Evolutionary conservation across 2,888 invertebrate species (phyloP), one percentile per base, ranked within the genome.

Genomic region (Seira musarum): DNA sequence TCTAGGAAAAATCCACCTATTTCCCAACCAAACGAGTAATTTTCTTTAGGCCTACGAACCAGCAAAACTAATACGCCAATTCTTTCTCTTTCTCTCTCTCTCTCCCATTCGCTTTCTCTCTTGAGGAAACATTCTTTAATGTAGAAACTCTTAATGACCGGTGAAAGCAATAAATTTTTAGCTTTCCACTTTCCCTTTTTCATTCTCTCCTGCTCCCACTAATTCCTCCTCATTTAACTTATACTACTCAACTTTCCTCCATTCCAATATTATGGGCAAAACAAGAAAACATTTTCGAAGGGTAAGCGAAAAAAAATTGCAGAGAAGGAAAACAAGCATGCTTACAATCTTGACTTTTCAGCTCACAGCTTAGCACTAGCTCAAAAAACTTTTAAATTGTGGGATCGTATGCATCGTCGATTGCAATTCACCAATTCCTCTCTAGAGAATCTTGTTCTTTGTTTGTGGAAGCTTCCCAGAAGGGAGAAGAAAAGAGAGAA

Each of bases 131-230:
- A 80, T 80, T 80, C 80, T 60, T 80, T 80, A 73, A 80, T 80
- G 80, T 80, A 80, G 73, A 80, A 82, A 73, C 82, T 82, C 82
- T 82, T 84, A 84, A 84, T 82, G 84, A 84, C 84, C 82, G 84
- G 84, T 84, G 84, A 84, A 84, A 82, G 84, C 84, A 77, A 84
- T 84, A 84, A 84, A 84, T 84, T 83, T 84, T 70, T 75, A 75
- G 78, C 78, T 79, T 79, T 79, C 82, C 71, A 77, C 78, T 76
- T 76, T 76, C 71, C n/a, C 71, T 57, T 68, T 67, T 69, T 74
- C 73, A 68, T 66, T 71, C 76, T 72, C 24, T 72, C 57, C 71
- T 77, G 10, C 66, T 22, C 46, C 46, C 66, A 35, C 65, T 22
- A 46, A 57, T 22, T 73, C 66, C 25, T 25, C 63, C 49, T n/a